Evolutionary conservation across 2,888 invertebrate species (phyloP).

Genomic region (Cerastoderma edule): DNA sequence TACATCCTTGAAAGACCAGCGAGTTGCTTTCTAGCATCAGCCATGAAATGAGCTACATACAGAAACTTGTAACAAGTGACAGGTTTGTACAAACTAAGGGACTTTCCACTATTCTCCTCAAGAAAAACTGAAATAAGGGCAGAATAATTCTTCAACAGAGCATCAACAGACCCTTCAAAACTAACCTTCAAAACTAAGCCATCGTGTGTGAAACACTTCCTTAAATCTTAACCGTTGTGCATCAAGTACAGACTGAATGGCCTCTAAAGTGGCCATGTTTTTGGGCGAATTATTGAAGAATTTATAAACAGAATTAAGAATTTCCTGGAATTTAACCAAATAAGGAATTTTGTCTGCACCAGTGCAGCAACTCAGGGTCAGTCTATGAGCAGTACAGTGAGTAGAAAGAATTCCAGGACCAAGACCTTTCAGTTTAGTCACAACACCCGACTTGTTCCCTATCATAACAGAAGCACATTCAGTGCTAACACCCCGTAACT

Average conservation of each 20-base stretch:
- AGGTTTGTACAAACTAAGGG: too few relatives aligned
- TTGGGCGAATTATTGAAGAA: slow-evolving; percentile 49
- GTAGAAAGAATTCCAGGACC: slow-evolving; percentile 34
- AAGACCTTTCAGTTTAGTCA: slow-evolving; percentile 18
- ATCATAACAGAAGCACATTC: slow-evolving; percentile 49
- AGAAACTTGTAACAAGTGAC: too few relatives aligned
- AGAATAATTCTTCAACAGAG: slow-evolving; percentile 21
- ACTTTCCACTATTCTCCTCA: too few relatives aligned
- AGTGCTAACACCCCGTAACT: slow-evolving; percentile 38
- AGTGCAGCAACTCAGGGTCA: slow-evolving; percentile 37
- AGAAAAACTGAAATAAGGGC: slow-evolving; percentile 25
- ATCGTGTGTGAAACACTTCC: slow-evolving; percentile 36
- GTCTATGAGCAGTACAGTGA: slow-evolving; percentile 47
- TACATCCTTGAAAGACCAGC: too few relatives aligned
- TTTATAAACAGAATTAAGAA: slow-evolving; percentile 45
- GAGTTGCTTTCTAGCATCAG: too few relatives aligned
- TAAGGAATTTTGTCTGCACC: slow-evolving; percentile 39
- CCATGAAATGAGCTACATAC: too few relatives aligned
- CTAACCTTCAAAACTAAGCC: slow-evolving; percentile 44
- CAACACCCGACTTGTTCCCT: slow-evolving; percentile 36
- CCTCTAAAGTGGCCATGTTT: slow-evolving; percentile 41
- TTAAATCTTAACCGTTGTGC: slow-evolving; percentile 20
- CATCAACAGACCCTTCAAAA: slow-evolving; percentile 38
- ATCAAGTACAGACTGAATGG: slow-evolving; percentile 27
- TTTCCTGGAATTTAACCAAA: slow-evolving; percentile 48